phyloP scores from a whole-genome alignment of 2,113 vertebrate genomes.

The Charina bottae region DNA sequence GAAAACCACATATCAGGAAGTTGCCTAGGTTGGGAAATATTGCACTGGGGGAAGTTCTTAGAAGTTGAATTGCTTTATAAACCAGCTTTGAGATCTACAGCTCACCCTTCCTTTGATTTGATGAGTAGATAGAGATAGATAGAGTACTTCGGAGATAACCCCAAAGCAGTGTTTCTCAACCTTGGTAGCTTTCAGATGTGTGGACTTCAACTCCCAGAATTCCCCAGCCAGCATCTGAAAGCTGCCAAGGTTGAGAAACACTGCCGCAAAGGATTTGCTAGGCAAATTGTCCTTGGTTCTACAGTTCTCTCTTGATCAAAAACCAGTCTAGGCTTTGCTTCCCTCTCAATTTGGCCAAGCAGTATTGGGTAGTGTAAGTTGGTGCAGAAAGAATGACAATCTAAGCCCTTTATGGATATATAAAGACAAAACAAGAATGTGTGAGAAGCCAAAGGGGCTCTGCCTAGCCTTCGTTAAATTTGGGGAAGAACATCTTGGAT shows the following conservation, averaged over 20 bases:
- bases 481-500: neutral
- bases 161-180: too few relatives aligned
- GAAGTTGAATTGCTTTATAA: neutral
- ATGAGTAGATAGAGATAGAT: neutral
- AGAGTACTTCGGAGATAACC: neutral
- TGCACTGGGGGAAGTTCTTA: neutral
- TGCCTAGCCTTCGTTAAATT: neutral
- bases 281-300: neutral
- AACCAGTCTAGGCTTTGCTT: neutral
- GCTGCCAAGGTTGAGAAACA: too few relatives aligned
- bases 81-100: neutral
- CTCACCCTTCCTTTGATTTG: neutral
- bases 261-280: too few relatives aligned
- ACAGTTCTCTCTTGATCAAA: neutral
- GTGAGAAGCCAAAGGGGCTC: neutral
- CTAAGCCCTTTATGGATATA: neutral
- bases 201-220: too few relatives aligned
- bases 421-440: neutral
- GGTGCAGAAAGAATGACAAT: neutral
- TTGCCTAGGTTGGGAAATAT: neutral
- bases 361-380: neutral
- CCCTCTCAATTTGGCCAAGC: neutral
- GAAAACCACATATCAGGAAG: neutral
- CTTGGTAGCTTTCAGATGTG: too few relatives aligned
- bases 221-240: too few relatives aligned